Evolutionary conservation across 2,113 vertebrate species (phyloP), one percentile per base, ranked within the genome.

Genomic region (Pleuronectes platessa): DNA sequence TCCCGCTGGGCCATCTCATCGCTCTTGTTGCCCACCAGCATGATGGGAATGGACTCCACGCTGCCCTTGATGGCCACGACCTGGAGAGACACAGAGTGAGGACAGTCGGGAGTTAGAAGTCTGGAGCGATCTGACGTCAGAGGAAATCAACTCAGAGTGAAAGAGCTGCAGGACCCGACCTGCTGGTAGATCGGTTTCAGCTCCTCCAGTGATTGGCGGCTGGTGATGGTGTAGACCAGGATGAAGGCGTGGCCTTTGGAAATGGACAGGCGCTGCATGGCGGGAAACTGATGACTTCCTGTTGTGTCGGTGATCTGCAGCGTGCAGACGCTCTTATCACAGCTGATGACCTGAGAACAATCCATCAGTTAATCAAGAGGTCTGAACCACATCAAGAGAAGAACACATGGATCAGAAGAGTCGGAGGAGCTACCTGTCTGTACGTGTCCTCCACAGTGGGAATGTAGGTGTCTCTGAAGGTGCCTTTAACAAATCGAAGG

Each of bases 241-340:
- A 98, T 96, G 93, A 98, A 98, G 88, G 97, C 97, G 3, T 98
- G 97, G 74, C 97, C 97, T 88, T 97, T 97, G 90, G 97, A 97
- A 93, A 98, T 98, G 90, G 97, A 97, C 21, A 97, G 94, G 1
- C 97, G 95, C 93, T 98, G 96, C 97, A 98, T 97, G 93, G 97
- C 97, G 0, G 97, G 97, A 91, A 98, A 98, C 95, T 98, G 97
- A 90, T 98, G 97, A 88, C 96, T 97, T 88, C 97, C 97, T 0
- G 97, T 97, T 55, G 97, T 98, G 94, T 98, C 97, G 0, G 97
- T 98, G 94, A 98, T 98, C 93, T 98, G 96, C 87, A 98, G 94
- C 0, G 96, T 98, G 91, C 97, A 97, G 78, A 98, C 96, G 54
- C 96, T 98, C 92, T 98, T 98, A 92, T 98, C 97, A 0, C 97